Conservation (phyloP, 2,797 vertebrate species). For the Poecile montanus region DNA sequence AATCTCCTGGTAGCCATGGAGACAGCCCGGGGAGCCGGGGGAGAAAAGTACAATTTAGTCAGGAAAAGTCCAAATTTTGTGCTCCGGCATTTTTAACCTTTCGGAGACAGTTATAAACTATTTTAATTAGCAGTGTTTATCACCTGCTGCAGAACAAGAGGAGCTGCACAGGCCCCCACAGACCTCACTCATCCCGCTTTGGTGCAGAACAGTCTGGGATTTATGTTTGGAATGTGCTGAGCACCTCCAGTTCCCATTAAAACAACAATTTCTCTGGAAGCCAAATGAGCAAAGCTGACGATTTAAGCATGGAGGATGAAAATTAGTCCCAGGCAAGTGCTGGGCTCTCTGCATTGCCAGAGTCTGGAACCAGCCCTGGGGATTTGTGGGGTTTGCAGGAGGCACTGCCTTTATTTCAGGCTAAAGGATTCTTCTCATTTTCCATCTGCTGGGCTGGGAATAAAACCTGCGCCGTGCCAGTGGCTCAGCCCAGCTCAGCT, state of each 20-base stretch:
- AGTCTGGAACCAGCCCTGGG: not conserved
- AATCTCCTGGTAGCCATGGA: conserved; percentile 66
- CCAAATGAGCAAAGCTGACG: not conserved
- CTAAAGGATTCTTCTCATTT: not conserved
- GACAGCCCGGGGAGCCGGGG: not conserved
- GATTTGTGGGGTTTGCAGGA: not conserved
- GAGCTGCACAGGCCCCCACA: not conserved
- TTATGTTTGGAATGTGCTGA: not conserved
- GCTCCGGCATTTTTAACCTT: conserved; percentile 41
- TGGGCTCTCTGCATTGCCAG: not conserved
- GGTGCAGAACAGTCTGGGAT: not conserved
- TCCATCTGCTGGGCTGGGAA: not conserved
- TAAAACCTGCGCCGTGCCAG: rapidly evolving
- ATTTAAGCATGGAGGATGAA: not conserved
- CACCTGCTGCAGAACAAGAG: not conserved
- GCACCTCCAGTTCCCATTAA: not conserved
- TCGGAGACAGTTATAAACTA: not conserved
- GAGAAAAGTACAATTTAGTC: conserved; percentile 43
- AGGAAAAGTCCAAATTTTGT: conserved; percentile 47
- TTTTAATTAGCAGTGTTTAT: conserved; percentile 40
- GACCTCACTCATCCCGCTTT: not conserved
- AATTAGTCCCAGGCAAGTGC: not conserved
- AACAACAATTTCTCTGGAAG: not conserved
- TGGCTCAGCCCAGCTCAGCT: rapidly evolving
- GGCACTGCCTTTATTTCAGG: rapidly evolving